These are phyloP conservation scores for Hestina assimilis DNA, from an alignment of 1,140 invertebrate genomes.

Conservation along the genomic window DNA sequence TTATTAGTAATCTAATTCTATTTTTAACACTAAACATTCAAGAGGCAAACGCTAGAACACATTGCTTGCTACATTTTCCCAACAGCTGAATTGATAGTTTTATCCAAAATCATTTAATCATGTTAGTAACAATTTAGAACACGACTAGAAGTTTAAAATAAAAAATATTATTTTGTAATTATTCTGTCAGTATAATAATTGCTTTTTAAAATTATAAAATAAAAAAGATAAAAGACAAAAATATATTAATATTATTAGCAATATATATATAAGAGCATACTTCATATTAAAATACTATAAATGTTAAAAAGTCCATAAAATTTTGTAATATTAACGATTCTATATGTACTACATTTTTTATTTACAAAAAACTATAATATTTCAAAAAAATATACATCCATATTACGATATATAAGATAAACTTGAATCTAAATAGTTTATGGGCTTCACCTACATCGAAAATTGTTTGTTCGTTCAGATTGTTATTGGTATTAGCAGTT, in stretches of 20 bases:
- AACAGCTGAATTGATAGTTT: neutral
- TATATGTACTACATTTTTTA: conserved; percentile 52
- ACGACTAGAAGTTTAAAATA: neutral
- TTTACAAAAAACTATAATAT: conserved; percentile 60
- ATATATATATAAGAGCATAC: conserved; percentile 19
- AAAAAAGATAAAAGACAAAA: neutral
- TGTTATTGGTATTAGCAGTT: conserved; percentile 7
- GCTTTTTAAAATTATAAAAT: conserved; percentile 2
- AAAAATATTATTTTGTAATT: neutral
- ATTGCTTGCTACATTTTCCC: neutral
- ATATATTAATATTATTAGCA: conserved; percentile 8
- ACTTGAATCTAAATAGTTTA: conserved; percentile 20
- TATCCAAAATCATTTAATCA: neutral
- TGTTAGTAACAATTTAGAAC: conserved; percentile 10
- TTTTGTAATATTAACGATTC: conserved; percentile 58
- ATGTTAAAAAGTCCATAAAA: conserved; percentile 47
- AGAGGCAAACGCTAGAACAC: neutral
- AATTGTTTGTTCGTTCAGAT: conserved; percentile 42
- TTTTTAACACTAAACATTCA: neutral
- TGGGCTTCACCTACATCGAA: conserved; percentile 37
- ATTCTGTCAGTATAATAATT: neutral
- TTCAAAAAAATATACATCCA: conserved; percentile 55
- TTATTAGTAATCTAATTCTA: conserved; percentile 2
- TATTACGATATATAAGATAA: conserved; percentile 17
- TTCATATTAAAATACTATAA: conserved; percentile 23